phyloP scores from a whole-genome alignment of 2,888 invertebrate species.

The Labia minor region DNA sequence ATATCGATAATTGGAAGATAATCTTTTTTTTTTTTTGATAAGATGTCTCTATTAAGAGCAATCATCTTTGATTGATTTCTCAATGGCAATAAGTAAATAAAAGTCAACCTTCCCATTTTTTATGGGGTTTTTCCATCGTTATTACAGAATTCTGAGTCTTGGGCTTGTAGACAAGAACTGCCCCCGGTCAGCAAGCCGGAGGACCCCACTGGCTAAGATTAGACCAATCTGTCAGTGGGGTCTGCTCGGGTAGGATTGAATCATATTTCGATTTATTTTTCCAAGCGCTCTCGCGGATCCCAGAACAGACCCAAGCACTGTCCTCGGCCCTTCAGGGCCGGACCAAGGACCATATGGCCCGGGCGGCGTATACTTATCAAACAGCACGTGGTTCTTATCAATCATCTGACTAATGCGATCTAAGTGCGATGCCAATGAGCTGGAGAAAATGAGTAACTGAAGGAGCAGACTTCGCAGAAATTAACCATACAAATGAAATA shows the following conservation, averaged over 20 bases:
- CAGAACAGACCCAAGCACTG: background rate
- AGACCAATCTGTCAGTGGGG: conserved; percentile 2
- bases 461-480: conserved; percentile 1
- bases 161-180: too few relatives aligned
- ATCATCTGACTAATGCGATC: conserved; percentile 13
- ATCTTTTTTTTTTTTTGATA: too few relatives aligned
- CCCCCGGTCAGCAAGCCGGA: too few relatives aligned
- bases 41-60: too few relatives aligned
- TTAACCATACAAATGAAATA: background rate
- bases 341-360: background rate
- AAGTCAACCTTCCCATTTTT: too few relatives aligned
- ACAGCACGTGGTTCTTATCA: conserved; percentile 4
- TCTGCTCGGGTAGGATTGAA: background rate
- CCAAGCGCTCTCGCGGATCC: conserved; percentile 2
- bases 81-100: too few relatives aligned
- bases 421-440: conserved; percentile 7
- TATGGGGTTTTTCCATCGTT: too few relatives aligned
- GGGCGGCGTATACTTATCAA: background rate
- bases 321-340: background rate
- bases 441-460: conserved; percentile 1
- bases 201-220: background rate
- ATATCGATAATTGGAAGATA: too few relatives aligned
- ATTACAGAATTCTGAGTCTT: too few relatives aligned
- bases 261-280: conserved; percentile 13
- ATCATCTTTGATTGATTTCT: too few relatives aligned